Evolutionary conservation across 2,113 vertebrate genomes (phyloP), one percentile per base, ranked within the genome.

Genomic region (Pollachius pollachius): DNA sequence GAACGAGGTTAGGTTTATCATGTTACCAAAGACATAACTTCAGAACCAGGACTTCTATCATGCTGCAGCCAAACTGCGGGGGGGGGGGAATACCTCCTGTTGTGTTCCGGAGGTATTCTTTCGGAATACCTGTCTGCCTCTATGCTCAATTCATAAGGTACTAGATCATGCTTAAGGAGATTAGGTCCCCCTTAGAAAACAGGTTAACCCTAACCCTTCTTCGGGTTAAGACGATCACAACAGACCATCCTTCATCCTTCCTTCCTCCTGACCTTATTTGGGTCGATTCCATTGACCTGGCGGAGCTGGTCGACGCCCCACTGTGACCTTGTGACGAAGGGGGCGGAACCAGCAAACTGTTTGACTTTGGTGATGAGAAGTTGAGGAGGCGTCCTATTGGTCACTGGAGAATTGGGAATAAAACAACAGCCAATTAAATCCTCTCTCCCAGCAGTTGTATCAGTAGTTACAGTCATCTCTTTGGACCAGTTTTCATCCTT

Each of bases 281-380:
- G 92, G 81, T 98, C 94, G 17, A 95, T 94, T 15, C 97, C 97
- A 16, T 98, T 95, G 75, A 98, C 96, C 82, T 96, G 95, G 72
- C 93, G 90, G 65, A 98, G 95, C 80, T 98, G 95, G 68, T 96
- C 94, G 0, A 97, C 90, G 65, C 85, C 93, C 97, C 97, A 98
- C 72, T 96, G 94, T 0, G 97, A 96, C 70, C 95, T 93, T 77
- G 90, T 93, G 64, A 92, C 91, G 56, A 97, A 95, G 0, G 90
- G 90, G 0, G 93, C 79, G 30, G 94, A 94, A 57, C 92, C 95
- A 76, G 92, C 93, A 85, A 95, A 98, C 48, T 90, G 93, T 79
- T 98, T 98, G 75, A 98, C 95, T 81, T 98, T 98, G 0, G 95
- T 96, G 71, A 98, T 94, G 73, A 93, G 93, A 0, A 95, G 94